Evolutionary conservation across 2,113 vertebrate genomes (phyloP).

Genomic region (Lagenorhynchus albirostris): DNA sequence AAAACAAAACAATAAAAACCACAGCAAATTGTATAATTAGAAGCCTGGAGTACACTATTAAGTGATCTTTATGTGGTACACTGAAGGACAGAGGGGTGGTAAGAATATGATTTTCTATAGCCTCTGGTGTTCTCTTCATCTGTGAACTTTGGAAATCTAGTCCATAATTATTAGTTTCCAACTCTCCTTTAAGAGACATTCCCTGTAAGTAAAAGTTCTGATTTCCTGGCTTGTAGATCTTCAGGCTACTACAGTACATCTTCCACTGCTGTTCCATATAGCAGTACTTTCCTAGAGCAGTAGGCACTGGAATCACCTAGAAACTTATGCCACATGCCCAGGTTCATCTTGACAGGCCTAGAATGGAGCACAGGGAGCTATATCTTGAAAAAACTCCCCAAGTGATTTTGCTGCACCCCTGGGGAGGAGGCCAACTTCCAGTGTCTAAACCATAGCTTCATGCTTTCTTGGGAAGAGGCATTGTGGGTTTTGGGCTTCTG

Average conservation of each 20-base stretch:
- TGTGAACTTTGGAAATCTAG: neutral
- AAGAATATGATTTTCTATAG: neutral
- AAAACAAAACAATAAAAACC: neutral
- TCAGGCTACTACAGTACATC: neutral
- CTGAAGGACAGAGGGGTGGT: neutral
- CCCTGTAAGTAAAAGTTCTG: neutral
- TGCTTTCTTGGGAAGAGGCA: neutral
- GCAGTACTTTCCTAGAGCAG: neutral
- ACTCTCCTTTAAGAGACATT: neutral
- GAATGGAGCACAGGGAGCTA: neutral
- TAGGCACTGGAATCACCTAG: neutral
- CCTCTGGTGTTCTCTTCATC: neutral
- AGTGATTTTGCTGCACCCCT: neutral
- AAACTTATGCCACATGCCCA: neutral
- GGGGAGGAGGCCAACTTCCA: neutral
- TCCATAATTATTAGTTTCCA: neutral
- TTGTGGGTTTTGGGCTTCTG: neutral
- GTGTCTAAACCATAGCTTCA: neutral
- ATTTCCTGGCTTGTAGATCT: neutral
- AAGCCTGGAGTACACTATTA: neutral
- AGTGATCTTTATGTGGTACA: neutral
- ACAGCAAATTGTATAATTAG: neutral
- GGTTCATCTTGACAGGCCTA: neutral
- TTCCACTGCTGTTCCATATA: neutral
- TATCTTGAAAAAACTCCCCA: neutral